Evolutionary conservation across 2,113 vertebrate genomes (phyloP).

Genomic region (Hiodon tergisus): DNA sequence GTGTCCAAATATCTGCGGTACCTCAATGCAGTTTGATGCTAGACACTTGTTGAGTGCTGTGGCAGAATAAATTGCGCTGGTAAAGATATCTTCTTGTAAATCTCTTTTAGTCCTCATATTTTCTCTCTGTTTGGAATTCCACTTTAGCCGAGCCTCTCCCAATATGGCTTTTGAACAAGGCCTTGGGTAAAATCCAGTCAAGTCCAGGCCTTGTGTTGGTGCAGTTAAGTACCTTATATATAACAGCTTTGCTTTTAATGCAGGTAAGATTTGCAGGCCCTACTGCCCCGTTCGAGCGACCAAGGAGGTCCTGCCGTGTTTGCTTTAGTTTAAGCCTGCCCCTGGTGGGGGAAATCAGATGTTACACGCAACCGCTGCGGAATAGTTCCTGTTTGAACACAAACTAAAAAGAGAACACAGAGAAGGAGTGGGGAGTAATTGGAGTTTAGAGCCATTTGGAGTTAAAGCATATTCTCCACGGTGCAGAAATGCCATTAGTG

Average conservation of each 20-base stretch:
- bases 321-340: not conserved
- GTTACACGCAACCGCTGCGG: too few relatives aligned
- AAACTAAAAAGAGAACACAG: too few relatives aligned
- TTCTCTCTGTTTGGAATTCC: not conserved
- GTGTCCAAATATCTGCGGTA: too few relatives aligned
- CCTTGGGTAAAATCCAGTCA: not conserved
- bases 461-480: too few relatives aligned
- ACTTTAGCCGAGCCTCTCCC: not conserved
- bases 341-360: too few relatives aligned
- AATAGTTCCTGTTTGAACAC: too few relatives aligned
- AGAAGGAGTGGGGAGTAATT: too few relatives aligned
- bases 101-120: not conserved
- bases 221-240: constrained; percentile 1
- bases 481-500: too few relatives aligned
- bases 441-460: too few relatives aligned
- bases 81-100: not conserved
- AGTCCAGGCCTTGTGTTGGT: not conserved
- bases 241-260: not conserved
- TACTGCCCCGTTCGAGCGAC: not conserved
- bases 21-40: too few relatives aligned
- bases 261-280: not conserved
- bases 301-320: not conserved
- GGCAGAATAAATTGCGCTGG: not conserved
- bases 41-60: too few relatives aligned
- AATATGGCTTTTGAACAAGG: not conserved